Percentiles rank a stretch among this genome's conserved stretches.
phyloP scores from a whole-genome alignment of 2,797 vertebrate species.

The Coregonus sp. region DNA sequence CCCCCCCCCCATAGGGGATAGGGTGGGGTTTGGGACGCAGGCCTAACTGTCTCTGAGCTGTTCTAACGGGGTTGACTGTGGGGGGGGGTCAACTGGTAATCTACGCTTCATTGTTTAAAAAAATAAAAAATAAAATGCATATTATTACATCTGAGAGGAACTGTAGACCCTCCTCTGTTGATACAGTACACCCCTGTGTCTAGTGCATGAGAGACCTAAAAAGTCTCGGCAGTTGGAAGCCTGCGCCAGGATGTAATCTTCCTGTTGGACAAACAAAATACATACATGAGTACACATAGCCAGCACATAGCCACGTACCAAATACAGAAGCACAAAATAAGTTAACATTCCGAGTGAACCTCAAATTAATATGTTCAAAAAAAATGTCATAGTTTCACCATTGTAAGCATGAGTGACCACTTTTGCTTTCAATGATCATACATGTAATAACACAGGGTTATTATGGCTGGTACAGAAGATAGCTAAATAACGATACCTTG shows the following conservation, averaged over 20 bases:
- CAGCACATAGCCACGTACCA: not conserved
- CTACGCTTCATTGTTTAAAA: not conserved
- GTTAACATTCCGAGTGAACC: not conserved
- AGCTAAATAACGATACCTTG: not conserved
- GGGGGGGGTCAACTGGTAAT: constrained; percentile 7
- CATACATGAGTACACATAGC: not conserved
- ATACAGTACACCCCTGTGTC: not conserved
- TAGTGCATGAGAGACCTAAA: constrained; percentile 15
- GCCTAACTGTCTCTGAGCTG: constrained; percentile 19
- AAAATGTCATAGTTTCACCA: not conserved
- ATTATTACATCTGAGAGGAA: constrained; percentile 13
- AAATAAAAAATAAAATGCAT: not conserved
- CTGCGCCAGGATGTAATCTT: constrained; percentile 76
- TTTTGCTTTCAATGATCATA: too few relatives aligned
- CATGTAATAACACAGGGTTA: not conserved
- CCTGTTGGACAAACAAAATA: constrained; percentile 44
- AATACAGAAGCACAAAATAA: not conserved
- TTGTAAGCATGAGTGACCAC: not conserved
- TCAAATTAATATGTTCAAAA: not conserved
- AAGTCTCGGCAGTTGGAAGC: constrained; percentile 57
- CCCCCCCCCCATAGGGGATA: not conserved
- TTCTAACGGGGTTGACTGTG: constrained; percentile 12
- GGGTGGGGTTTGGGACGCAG: not conserved
- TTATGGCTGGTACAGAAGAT: not conserved
- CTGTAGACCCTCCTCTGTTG: not conserved